These are phyloP conservation scores for Callosobruchus maculatus DNA, from an alignment of 2,888 invertebrate genomes.

Conservation along the genomic window DNA sequence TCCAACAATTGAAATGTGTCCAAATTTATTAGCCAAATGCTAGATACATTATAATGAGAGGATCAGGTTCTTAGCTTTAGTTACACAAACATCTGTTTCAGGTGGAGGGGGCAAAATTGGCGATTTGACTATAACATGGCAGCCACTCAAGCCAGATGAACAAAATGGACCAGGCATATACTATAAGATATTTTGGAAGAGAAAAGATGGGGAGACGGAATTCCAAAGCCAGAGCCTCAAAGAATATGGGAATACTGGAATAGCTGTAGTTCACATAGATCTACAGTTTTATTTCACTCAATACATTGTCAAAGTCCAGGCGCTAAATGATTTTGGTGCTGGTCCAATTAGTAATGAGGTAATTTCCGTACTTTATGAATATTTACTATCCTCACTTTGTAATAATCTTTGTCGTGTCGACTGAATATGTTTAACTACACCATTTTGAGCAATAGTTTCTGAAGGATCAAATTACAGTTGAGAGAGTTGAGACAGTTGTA, in stretches of 20 bases:
- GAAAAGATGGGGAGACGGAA: constrained; percentile 67
- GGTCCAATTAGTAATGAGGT: constrained; percentile 78
- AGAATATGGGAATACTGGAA: constrained; percentile 71
- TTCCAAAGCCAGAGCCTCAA: constrained; percentile 70
- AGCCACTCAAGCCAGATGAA: constrained; percentile 68
- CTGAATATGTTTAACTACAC: too few relatives aligned
- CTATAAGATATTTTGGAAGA: constrained; percentile 87
- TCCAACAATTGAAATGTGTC: too few relatives aligned
- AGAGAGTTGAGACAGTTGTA: too few relatives aligned
- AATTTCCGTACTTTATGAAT: too few relatives aligned
- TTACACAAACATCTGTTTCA: not conserved
- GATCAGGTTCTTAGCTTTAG: too few relatives aligned
- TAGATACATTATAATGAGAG: too few relatives aligned
- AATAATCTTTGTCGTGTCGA: too few relatives aligned
- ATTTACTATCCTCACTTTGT: too few relatives aligned
- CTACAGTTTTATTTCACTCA: constrained; percentile 74
- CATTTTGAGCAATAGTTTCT: too few relatives aligned
- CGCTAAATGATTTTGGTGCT: constrained; percentile 70
- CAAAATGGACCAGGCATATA: constrained; percentile 88
- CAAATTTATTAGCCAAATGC: too few relatives aligned
- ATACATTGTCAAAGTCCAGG: constrained; percentile 82
- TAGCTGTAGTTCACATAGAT: constrained; percentile 74
- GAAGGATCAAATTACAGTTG: too few relatives aligned
- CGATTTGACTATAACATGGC: constrained; percentile 89
- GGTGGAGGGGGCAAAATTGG: constrained; percentile 97